phyloP scores from a whole-genome alignment of 2,888 invertebrate genomes.

The Oegoconia quadripuncta region DNA sequence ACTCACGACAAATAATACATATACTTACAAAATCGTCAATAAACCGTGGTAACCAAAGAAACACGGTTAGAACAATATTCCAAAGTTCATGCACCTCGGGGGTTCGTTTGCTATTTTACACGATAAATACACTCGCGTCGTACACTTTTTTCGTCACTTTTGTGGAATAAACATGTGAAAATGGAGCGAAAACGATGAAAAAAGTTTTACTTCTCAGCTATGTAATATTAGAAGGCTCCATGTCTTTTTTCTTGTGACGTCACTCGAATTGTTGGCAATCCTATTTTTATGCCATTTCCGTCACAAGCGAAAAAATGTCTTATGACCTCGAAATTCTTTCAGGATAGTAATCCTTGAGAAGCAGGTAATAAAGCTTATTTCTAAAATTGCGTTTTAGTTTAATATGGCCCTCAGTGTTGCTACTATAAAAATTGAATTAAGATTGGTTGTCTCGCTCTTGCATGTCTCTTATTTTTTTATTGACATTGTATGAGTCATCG shows the following conservation, averaged over 20 bases:
- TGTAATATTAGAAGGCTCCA: conserved; percentile 76
- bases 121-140: conserved; percentile 47
- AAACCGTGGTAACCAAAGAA: conserved; percentile 55
- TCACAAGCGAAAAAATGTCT: conserved; percentile 55
- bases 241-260: conserved; percentile 71
- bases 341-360: conserved; percentile 44
- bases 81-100: conserved; percentile 10
- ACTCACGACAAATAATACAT: conserved; percentile 41
- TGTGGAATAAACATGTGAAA: conserved; percentile 42
- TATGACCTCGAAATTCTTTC: conserved; percentile 35
- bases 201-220: conserved; percentile 57
- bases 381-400: conserved; percentile 31
- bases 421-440: conserved; percentile 28
- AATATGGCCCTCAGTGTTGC: conserved; percentile 40
- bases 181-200: conserved; percentile 52
- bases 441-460: conserved; percentile 12
- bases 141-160: conserved; percentile 52
- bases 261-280: conserved; percentile 76
- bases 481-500: conserved; percentile 26
- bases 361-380: conserved; percentile 44
- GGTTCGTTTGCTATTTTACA: conserved; percentile 27
- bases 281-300: conserved; percentile 75
- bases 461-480: conserved; percentile 12
- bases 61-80: conserved; percentile 33
- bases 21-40: conserved; percentile 65